Conservation (phyloP, 2,888 invertebrate species). For the Euzophera pinguis region DNA sequence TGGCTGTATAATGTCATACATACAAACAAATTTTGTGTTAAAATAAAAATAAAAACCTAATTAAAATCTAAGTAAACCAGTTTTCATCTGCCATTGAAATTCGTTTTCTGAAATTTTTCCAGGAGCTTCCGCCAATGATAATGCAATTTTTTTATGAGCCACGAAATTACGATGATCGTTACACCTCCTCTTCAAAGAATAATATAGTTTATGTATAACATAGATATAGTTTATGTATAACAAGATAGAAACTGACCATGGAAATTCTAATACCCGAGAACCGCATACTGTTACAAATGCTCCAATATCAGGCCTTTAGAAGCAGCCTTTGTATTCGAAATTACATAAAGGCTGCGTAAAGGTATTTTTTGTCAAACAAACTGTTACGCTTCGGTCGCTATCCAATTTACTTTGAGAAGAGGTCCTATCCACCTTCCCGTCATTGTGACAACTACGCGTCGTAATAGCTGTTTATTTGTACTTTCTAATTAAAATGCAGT, state of each 20-base stretch:
- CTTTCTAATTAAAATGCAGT: conserved; percentile 26
- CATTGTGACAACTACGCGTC: conserved; percentile 23
- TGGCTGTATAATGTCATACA: too few species aligned
- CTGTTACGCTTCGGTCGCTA: conserved; percentile 23
- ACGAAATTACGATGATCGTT: too few species aligned
- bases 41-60: too few species aligned
- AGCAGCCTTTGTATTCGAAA: conserved; percentile 17
- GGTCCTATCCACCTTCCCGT: conserved; percentile 11
- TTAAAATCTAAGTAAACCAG: too few species aligned
- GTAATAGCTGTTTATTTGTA: conserved; percentile 25
- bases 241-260: background rate
- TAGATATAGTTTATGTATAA: background rate
- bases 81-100: too few species aligned
- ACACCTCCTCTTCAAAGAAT: too few species aligned
- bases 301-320: conserved; percentile 20
- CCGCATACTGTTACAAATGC: conserved; percentile 9
- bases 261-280: conserved; percentile 1
- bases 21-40: too few species aligned
- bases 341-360: conserved; percentile 21
- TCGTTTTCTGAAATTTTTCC: too few species aligned
- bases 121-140: too few species aligned
- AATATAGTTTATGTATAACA: too few species aligned
- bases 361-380: conserved; percentile 21
- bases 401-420: conserved; percentile 23
- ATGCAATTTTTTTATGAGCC: too few species aligned